phyloP scores from a whole-genome alignment of 1,140 invertebrate genomes.

The Melipona quadrifasciata region DNA sequence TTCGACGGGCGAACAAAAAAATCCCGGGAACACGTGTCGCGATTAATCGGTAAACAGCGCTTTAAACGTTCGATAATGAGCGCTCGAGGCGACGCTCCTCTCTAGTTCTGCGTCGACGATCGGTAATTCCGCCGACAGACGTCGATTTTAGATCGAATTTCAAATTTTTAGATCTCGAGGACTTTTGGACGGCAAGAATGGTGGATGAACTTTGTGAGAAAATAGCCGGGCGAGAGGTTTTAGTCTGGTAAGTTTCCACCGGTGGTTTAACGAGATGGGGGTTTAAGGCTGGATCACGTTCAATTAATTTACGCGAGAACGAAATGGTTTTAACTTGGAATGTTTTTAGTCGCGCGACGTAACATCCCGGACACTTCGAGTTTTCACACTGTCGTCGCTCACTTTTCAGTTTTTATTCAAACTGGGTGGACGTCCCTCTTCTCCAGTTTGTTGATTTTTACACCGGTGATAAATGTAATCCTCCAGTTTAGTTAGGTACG shows the following conservation, averaged over 20 bases:
- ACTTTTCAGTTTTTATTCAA: background rate
- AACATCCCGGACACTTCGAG: background rate
- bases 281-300: background rate
- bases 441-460: background rate
- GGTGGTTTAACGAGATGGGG: background rate
- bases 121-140: background rate
- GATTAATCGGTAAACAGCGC: constrained; percentile 7
- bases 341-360: background rate
- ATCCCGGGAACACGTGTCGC: background rate
- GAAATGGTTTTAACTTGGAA: background rate
- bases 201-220: background rate
- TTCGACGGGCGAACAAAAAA: background rate
- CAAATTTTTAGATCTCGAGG: too few species aligned
- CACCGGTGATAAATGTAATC: background rate
- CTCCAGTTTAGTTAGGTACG: background rate
- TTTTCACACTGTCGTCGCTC: background rate
- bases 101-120: background rate
- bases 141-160: too few species aligned
- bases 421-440: too few species aligned
- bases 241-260: constrained; percentile 18
- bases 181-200: too few species aligned
- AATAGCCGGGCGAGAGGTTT: background rate
- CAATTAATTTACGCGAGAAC: constrained; percentile 4
- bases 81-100: background rate
- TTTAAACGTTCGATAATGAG: constrained; percentile 18